These are phyloP conservation scores for Verasper variegatus DNA, from an alignment of 2,113 vertebrate species.

Conservation along the genomic window DNA sequence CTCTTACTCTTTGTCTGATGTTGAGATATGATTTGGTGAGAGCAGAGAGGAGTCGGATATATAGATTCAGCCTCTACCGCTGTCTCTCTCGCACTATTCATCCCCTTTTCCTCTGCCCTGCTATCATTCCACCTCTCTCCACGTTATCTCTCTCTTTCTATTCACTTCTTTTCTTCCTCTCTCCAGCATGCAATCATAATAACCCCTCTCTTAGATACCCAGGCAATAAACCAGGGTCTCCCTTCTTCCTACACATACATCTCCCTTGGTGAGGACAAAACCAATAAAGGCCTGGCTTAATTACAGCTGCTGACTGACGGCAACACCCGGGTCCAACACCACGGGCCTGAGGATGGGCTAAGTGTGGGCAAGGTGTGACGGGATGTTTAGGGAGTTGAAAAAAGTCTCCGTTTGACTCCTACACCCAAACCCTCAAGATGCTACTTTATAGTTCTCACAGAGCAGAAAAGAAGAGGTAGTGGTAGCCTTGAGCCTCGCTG, in stretches of 20 bases:
- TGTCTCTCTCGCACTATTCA: constrained; percentile 53
- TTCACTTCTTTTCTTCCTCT: constrained; percentile 33
- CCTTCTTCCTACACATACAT: constrained; percentile 60
- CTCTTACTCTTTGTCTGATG: constrained; percentile 43
- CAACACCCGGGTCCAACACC: constrained; percentile 58
- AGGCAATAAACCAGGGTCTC: constrained; percentile 76
- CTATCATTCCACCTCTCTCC: constrained; percentile 57
- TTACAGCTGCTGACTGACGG: constrained; percentile 73
- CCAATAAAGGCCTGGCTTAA: constrained; percentile 78
- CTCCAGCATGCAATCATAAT: constrained; percentile 67
- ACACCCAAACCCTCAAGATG: background rate
- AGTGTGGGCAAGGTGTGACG: constrained; percentile 49
- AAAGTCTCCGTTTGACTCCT: background rate
- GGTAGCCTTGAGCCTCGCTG: constrained; percentile 32
- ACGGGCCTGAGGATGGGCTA: constrained; percentile 51
- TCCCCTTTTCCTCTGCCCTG: constrained; percentile 37
- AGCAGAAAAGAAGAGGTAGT: constrained; percentile 32
- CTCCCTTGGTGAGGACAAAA: constrained; percentile 76
- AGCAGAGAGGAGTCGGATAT: constrained; percentile 46
- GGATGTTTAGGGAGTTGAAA: constrained; percentile 13
- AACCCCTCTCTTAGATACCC: constrained; percentile 68
- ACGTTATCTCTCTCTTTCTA: constrained; percentile 42
- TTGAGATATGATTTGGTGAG: constrained; percentile 70
- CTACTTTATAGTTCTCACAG: constrained; percentile 26
- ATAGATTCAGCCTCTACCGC: constrained; percentile 56